phyloP scores from a whole-genome alignment of 2,797 vertebrate species.

The Phalloptychus januarius region DNA sequence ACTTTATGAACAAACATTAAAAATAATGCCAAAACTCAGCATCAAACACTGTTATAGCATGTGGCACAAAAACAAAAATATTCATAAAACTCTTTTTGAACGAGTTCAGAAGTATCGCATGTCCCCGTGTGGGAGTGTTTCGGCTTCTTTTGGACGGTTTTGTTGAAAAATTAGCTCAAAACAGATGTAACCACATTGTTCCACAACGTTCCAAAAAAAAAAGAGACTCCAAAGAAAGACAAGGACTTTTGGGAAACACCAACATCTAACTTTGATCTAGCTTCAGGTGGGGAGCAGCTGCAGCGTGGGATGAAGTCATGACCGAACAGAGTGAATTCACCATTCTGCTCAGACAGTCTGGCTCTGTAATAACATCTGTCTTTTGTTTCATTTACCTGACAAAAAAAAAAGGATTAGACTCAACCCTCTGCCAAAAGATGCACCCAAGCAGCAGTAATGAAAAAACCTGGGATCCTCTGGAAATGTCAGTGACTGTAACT shows the following conservation, averaged over 20 bases:
- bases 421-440: constrained; percentile 19
- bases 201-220: neutral
- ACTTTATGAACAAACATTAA: constrained; percentile 1
- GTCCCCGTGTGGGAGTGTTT: neutral
- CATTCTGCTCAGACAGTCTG: constrained; percentile 25
- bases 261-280: neutral
- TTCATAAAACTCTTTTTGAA: constrained; percentile 3
- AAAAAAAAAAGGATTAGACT: neutral
- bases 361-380: constrained; percentile 26
- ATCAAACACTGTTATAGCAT: neutral
- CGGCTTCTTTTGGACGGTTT: neutral
- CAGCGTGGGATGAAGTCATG: constrained; percentile 22
- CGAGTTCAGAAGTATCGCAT: neutral
- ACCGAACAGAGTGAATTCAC: neutral
- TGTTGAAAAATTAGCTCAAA: neutral
- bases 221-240: neutral
- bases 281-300: constrained; percentile 21
- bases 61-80: neutral
- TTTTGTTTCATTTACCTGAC: constrained; percentile 28
- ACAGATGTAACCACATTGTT: constrained; percentile 4
- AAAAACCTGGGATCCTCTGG: constrained; percentile 3
- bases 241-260: neutral
- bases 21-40: neutral
- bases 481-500: constrained; percentile 4
- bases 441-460: constrained; percentile 7